Evolutionary conservation across 2,888 invertebrate genomes (phyloP), one percentile per base, ranked within the genome.

Genomic region (Baccha elongata): DNA sequence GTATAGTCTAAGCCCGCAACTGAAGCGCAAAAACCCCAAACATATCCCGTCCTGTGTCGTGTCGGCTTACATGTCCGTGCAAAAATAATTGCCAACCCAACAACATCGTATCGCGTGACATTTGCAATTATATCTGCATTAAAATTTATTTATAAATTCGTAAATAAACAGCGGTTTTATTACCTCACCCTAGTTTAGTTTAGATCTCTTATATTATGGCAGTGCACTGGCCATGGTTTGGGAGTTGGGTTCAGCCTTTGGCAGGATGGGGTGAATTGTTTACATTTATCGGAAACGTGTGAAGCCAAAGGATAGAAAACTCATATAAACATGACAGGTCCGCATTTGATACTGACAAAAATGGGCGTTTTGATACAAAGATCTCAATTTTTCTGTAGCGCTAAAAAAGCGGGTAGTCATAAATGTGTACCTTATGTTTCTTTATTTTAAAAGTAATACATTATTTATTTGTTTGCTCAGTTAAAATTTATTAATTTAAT

Each of bases 111-210:
- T 84, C 84, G 84, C 84, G 84, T 84, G 84, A 80, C 80, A 75
- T 72, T 80, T 67, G 84, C 84, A 84, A 84, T 84, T 84, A 84
- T 84, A 80, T 84, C 80, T 81, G 83, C 83, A 83, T 83, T 80
- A 84, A 84, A 84, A 84, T 81, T 74, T 84, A 84, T 84, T 84
- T 84, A 71, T 74, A 81, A 84, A 84, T 84, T 78, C 78, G 78
- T 83, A 83, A 83, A 83, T 83, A 83, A 83, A 83, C 83, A 83
- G 83, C 83, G 83, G 78, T 76, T 83, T 83, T 83, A 83, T 83
- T 83, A 73, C 78, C 72, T 83, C 83, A 83, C 78, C 78, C 78
- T 72, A 64, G 76, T 55, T 72, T 64, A 60, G 78, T 26, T 72
- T 72, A 73, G 78, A 73, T 71, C 67, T 60, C 1, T 26, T 26